These are phyloP conservation scores for Clarias platycephalus DNA, from an alignment of 2,797 vertebrate species.

Conservation along the genomic window DNA sequence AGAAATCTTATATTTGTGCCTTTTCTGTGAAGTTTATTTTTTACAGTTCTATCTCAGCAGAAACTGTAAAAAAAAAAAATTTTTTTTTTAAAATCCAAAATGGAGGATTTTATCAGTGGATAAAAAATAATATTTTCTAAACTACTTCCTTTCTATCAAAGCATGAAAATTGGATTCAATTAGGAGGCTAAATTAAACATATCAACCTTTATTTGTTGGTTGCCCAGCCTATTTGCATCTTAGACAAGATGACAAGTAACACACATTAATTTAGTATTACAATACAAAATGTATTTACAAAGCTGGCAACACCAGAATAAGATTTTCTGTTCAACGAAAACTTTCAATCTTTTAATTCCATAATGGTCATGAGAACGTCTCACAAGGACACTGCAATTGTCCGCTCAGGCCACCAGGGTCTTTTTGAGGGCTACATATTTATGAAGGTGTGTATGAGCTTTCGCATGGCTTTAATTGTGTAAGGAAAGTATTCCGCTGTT, in stretches of 20 bases:
- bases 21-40: neutral
- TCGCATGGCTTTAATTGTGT: slow-evolving; percentile 5
- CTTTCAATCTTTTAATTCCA: neutral
- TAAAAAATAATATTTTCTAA: neutral
- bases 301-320: neutral
- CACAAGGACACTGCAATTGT: neutral
- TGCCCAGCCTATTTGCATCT: neutral
- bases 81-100: no score
- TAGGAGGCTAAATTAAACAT: neutral
- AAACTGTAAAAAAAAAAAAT: neutral
- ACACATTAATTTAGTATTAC: neutral
- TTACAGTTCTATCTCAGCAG: neutral
- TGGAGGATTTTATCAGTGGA: neutral
- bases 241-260: neutral
- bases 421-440: neutral
- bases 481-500: neutral
- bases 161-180: neutral
- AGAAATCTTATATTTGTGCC: neutral
- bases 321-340: neutral
- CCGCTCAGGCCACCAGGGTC: neutral
- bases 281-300: neutral
- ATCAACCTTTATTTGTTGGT: neutral
- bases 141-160: neutral
- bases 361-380: neutral
- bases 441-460: neutral